phyloP scores from a whole-genome alignment of 2,797 vertebrate species.

The Allobates femoralis region DNA sequence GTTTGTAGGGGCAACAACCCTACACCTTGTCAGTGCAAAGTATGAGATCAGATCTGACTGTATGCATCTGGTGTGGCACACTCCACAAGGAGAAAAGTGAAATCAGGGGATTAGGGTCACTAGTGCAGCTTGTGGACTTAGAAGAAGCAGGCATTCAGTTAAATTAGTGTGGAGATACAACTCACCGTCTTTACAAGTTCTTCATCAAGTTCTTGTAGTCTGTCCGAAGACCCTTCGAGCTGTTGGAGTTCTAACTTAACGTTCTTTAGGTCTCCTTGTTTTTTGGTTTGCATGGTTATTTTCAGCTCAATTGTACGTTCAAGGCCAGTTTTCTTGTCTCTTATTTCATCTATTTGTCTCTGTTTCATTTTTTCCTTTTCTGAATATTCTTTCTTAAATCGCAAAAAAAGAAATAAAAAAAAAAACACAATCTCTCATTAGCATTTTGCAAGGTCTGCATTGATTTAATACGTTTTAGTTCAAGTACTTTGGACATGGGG shows the following conservation, averaged over 20 bases:
- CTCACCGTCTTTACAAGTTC: constrained; percentile 88
- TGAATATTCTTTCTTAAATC: constrained; percentile 82
- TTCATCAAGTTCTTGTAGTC: constrained; percentile 86
- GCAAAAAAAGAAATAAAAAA: neutral
- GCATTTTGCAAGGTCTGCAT: neutral
- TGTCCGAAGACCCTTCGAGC: constrained; percentile 88
- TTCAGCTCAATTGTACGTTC: constrained; percentile 91
- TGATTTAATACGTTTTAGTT: neutral
- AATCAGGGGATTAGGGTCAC: no score
- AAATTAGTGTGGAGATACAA: neutral
- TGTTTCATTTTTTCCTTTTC: constrained; percentile 91
- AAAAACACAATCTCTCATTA: neutral
- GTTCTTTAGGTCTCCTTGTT: constrained; percentile 86
- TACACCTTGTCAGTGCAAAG: no score
- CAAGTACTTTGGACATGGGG: neutral
- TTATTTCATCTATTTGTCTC: constrained; percentile 88
- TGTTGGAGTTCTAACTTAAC: constrained; percentile 82
- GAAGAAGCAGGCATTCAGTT: no score
- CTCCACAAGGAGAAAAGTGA: no score
- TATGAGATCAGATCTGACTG: no score
- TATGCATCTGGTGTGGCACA: no score
- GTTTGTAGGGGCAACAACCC: no score
- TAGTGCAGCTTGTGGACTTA: no score
- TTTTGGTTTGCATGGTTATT: constrained; percentile 85
- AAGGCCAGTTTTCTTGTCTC: constrained; percentile 91